A percentile compares a stretch with the other conserved stretches of the same genome.
Conservation (phyloP, 2,888 invertebrate genomes). For the Saturnia pavonia region DNA sequence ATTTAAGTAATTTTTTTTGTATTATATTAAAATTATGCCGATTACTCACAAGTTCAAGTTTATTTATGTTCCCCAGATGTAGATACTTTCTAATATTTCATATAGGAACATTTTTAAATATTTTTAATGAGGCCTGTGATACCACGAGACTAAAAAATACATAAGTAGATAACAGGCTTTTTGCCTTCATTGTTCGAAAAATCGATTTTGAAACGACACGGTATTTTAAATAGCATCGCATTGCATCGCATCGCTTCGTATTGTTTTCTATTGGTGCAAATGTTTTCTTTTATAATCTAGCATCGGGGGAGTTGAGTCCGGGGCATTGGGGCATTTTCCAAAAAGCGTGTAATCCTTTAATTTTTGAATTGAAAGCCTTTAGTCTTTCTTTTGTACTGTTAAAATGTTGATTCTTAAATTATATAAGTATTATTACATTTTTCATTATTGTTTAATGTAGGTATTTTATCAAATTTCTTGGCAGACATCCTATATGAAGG, state of each 20-base stretch:
- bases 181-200: too few relatives aligned
- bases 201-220: not conserved
- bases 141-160: not conserved
- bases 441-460: not conserved
- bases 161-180: not conserved
- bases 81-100: too few relatives aligned
- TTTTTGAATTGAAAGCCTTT: not conserved
- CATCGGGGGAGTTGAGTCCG: not conserved
- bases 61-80: too few relatives aligned
- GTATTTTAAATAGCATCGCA: not conserved
- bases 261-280: not conserved
- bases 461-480: too few relatives aligned
- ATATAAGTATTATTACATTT: not conserved
- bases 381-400: slow-evolving; percentile 1
- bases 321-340: not conserved
- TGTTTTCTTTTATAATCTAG: not conserved
- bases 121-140: too few relatives aligned
- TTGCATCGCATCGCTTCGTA: not conserved
- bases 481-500: too few relatives aligned
- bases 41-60: too few relatives aligned
- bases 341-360: slow-evolving; percentile 12
- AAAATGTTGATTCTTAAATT: not conserved
- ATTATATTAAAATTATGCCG: too few relatives aligned
- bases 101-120: too few relatives aligned
- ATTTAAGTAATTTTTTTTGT: too few relatives aligned